Conservation (phyloP, 2,113 vertebrate genomes). For the Stigmatopora argus region DNA sequence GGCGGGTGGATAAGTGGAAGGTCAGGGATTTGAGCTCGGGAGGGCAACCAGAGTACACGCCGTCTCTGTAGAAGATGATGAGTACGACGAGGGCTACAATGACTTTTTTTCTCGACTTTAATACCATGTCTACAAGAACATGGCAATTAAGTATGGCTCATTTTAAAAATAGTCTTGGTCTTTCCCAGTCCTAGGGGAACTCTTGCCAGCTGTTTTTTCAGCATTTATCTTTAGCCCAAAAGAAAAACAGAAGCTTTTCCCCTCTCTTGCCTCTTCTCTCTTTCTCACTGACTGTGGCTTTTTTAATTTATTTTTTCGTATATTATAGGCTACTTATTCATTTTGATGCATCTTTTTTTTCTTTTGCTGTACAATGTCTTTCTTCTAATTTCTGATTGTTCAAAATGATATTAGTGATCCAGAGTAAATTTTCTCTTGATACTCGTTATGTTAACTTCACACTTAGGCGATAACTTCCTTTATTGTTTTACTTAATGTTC, state of each 20-base stretch:
- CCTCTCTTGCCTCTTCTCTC: too few species aligned
- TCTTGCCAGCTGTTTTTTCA: constrained; percentile 6
- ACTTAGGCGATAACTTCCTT: not conserved
- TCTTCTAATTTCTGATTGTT: not conserved
- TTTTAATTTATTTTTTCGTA: not conserved
- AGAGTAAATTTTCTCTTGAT: not conserved
- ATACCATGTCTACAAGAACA: constrained; percentile 7
- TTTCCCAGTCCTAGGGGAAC: constrained; percentile 1
- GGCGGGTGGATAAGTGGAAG: constrained; percentile 53
- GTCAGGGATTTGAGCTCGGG: constrained; percentile 42
- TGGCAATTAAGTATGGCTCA: constrained; percentile 4
- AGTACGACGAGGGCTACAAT: not conserved
- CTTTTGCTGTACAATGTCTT: not conserved
- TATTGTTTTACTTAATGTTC: not conserved
- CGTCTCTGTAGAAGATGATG: constrained; percentile 29
- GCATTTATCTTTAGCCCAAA: constrained; percentile 1
- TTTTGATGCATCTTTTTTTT: not conserved
- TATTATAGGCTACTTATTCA: not conserved
- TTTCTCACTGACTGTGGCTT: not conserved
- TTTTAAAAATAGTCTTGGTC: constrained; percentile 5
- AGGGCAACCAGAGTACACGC: constrained; percentile 29
- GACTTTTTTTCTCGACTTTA: not conserved
- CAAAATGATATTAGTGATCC: not conserved
- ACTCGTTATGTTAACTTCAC: not conserved
- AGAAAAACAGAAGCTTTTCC: not conserved